A percentile compares a stretch with the other conserved stretches of the same genome.
Conservation (phyloP, 2,797 vertebrate genomes). For the Setipinna tenuifilis region DNA sequence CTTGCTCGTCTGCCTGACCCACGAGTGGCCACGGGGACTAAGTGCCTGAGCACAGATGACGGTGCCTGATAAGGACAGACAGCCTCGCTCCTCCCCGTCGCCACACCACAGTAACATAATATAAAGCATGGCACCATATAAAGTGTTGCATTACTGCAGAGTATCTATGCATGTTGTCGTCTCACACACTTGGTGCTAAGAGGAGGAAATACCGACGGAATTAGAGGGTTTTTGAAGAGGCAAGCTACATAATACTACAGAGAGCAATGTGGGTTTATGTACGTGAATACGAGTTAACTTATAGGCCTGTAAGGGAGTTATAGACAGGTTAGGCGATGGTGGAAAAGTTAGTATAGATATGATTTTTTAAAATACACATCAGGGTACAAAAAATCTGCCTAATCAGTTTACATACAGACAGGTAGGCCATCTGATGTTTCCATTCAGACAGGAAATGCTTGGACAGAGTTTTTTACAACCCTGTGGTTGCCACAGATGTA, state of each 20-base stretch:
- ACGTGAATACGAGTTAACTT: not conserved
- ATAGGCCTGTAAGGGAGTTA: too few species aligned
- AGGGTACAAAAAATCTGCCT: too few species aligned
- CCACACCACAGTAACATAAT: not conserved
- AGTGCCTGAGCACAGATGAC: not conserved
- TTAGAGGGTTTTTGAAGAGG: not conserved
- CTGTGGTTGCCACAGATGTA: too few species aligned
- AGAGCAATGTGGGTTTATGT: not conserved
- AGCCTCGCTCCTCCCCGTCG: not conserved
- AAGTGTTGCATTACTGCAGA: not conserved
- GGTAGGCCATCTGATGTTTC: too few species aligned
- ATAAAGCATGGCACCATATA: not conserved
- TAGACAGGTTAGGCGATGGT: too few species aligned
- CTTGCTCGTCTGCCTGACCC: not conserved
- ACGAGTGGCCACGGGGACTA: not conserved
- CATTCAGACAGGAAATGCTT: too few species aligned
- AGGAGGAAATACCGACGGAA: not conserved
- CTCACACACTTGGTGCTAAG: not conserved
- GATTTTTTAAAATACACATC: too few species aligned
- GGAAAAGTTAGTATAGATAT: too few species aligned
- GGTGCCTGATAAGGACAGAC: not conserved
- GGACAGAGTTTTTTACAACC: too few species aligned
- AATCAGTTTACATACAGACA: too few species aligned
- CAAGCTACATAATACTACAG: not conserved
- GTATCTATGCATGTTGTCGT: not conserved